Evolutionary conservation across 2,888 invertebrate species (phyloP).

Genomic region (Xestia xanthographa): DNA sequence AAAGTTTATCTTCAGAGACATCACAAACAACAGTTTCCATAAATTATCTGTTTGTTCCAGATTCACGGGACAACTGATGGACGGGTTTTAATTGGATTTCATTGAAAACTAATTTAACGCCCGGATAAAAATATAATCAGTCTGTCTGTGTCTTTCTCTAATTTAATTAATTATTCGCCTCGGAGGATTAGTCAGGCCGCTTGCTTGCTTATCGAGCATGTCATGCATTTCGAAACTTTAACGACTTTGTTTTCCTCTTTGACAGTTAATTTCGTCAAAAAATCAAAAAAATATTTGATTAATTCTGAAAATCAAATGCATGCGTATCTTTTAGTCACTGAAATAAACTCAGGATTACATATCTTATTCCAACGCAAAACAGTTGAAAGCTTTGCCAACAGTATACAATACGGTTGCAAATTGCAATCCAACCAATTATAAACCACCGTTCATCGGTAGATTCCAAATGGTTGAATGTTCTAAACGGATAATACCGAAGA

Average conservation of each 20-base stretch:
- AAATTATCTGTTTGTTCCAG: conserved; percentile 46
- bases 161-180: conserved; percentile 19
- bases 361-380: conserved; percentile 1
- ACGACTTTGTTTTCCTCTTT: background rate
- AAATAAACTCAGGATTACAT: background rate
- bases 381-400: conserved; percentile 1
- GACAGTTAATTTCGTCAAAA: background rate
- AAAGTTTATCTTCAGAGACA: conserved; percentile 13
- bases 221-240: background rate
- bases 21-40: conserved; percentile 42
- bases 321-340: background rate
- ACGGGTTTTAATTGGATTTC: conserved; percentile 55
- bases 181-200: background rate
- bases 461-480: conserved; percentile 33
- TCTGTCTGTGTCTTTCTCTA: conserved; percentile 24
- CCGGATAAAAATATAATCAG: conserved; percentile 33
- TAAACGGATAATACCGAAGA: conserved; percentile 28
- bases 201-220: background rate
- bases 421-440: conserved; percentile 28
- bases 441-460: conserved; percentile 16
- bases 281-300: background rate
- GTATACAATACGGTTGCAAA: conserved; percentile 14
- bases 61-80: conserved; percentile 47
- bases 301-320: background rate
- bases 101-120: conserved; percentile 40